Evolutionary conservation across 2,888 invertebrate species (phyloP).

Genomic region (Pseudococcus longispinus): DNA sequence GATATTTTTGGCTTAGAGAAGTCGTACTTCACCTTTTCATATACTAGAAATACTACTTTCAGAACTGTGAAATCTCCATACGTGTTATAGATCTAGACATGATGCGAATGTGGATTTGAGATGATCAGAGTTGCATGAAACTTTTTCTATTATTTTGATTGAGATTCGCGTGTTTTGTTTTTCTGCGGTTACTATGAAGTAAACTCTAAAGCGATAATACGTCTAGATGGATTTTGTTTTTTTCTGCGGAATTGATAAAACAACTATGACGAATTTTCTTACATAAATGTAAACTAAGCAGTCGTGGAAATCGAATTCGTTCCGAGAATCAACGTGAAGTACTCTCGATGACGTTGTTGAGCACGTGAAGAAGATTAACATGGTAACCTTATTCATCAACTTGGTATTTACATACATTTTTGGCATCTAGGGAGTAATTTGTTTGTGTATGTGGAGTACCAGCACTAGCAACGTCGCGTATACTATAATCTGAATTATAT

Average conservation of each 20-base stretch:
- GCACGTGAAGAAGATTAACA: neutral
- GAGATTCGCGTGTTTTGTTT: neutral
- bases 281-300: neutral
- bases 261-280: neutral
- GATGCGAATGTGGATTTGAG: neutral
- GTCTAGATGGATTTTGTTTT: neutral
- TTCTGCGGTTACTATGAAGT: neutral
- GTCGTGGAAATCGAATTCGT: slow-evolving; percentile 4
- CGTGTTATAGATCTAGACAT: neutral
- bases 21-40: neutral
- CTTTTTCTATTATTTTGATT: too few relatives aligned
- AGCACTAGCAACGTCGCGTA: neutral
- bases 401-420: neutral
- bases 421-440: neutral
- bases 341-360: neutral
- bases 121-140: neutral
- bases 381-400: neutral
- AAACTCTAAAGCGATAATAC: too few relatives aligned
- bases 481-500: neutral
- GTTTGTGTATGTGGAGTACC: neutral
- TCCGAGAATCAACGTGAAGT: neutral
- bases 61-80: slow-evolving; percentile 15
- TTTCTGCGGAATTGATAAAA: neutral
- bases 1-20: slow-evolving; percentile 14
- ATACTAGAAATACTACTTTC: slow-evolving; percentile 20